Base-by-base conservation (phyloP, 2,797 vertebrate species). In the Neopelma chrysocephalum region DNA sequence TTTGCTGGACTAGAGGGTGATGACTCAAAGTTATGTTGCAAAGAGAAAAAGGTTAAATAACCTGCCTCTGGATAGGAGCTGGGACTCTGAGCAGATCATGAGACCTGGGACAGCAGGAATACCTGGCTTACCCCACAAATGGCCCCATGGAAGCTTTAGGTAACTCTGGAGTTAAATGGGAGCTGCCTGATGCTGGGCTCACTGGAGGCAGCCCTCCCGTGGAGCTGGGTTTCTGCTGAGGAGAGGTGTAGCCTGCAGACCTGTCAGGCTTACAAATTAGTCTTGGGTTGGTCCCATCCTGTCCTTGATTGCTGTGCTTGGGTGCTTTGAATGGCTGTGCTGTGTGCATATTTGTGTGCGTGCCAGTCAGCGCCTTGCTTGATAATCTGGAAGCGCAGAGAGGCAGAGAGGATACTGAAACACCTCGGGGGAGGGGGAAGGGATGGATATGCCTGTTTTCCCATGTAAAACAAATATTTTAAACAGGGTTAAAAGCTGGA, bases 351-450 rank as follows among this genome's bases (percentile, higher is more conserved):
- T 11, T 73, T 77, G 56, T 29, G 14, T 56, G 18, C 0, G 0
- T 22, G 66, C 69, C 40, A 80, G 69, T 3, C 0, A 82, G 51
- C 0, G 0, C 43, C 51, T 79, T 3, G 1, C 29, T 47, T 21
- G 42, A n/a, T 51, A 53, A 43, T 25, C 50, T 53, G 58, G 21
- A 62, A 29, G 7, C 8, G 31, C 54, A 36, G 88, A 69, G 78
- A 76, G 75, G 34, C 43, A 36, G 88, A 69, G 78, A 76, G 75
- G 34, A 40, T 64, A 6, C 45, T 12, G 38, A 66, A 96, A 36
- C n/a, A 65, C 48, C 50, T 47, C 3, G 2, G 0, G 2, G 31
- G 16, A 43, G 6, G 32, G 5, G 15, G 11, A 4, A 11, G 27
- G 5, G 36, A 50, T 38, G 12, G 13, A 43, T 68, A 12, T 57